Evolutionary conservation across 2,797 vertebrate genomes (phyloP), one percentile per base, ranked within the genome.

Genomic region (Mormyrops boulengeri): DNA sequence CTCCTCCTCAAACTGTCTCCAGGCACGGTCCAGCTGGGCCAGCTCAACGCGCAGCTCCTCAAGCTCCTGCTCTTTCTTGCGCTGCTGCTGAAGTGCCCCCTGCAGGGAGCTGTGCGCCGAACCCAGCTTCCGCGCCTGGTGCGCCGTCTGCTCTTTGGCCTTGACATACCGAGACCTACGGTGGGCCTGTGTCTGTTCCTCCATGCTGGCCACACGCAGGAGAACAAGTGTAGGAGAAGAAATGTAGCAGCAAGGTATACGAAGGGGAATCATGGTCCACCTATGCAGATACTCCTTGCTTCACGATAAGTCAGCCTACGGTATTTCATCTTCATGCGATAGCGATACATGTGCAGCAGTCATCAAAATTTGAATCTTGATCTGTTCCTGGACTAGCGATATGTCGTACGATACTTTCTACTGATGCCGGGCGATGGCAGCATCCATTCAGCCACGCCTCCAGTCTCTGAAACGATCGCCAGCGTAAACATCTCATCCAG

Each of bases 101-200:
- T 91, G 95, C 89, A 97, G 91, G 22, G 92, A 91, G 19, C 92
- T 91, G 41, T 92, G 93, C 12, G 92, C 90, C 26, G 93, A 93
- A 73, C 97, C 95, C 2, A 94, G 94, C 95, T 97, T 99, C 92
- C 96, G 97, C 55, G 94, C 91, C 90, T 97, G 97, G 92, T 99
- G 95, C 88, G 96, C 94, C 19, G 96, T 97, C 89, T 97, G 99
- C 87, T 98, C 97, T 92, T 97, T 99, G 89, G 97, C 96, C 95
- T 97, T 99, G 94, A 98, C 95, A 91, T 97, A 98, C 47, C 96
- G 96, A 12, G 97, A 89, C 89, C 73, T 96, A 91, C 94, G 95
- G 91, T 96, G 96, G 93, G 94, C 94, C 89, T 98, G 92, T 6
- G 93, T 91, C 7, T 95, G 93, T 91, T 99, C 98, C 91, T 97